Percentiles rank a stretch among this genome's conserved stretches.
These are phyloP conservation scores for Rhinichthys osculus DNA, from an alignment of 2,797 vertebrate species.

Conservation along the genomic window DNA sequence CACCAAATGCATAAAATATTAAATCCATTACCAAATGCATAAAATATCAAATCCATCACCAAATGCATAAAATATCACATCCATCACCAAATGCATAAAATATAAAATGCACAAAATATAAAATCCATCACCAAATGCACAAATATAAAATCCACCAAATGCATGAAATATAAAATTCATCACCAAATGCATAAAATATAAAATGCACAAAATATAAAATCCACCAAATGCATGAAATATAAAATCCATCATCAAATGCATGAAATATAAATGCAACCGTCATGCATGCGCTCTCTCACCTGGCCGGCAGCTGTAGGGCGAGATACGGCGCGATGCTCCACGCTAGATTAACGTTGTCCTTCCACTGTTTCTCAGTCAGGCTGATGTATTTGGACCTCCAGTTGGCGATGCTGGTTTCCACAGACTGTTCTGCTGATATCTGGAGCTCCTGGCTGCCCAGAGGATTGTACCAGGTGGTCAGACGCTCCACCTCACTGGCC, in stretches of 20 bases:
- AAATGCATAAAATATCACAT: not conserved
- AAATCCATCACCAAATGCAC: not conserved
- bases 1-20: no score
- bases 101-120: no score
- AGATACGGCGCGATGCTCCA: slow-evolving; percentile 95
- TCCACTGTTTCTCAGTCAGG: slow-evolving; percentile 96
- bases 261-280: not conserved
- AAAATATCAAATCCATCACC: not conserved
- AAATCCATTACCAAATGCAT: no score
- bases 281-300: slow-evolving; percentile 68
- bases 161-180: no score
- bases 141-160: no score
- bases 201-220: not conserved
- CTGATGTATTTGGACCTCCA: slow-evolving; percentile 96
- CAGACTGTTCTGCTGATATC: slow-evolving; percentile 86
- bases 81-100: no score
- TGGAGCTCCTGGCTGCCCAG: slow-evolving; percentile 91
- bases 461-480: slow-evolving; percentile 97
- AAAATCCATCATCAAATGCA: no score
- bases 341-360: slow-evolving; percentile 95
- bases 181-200: no score
- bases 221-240: no score
- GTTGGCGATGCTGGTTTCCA: slow-evolving; percentile 93
- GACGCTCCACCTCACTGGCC: slow-evolving; percentile 95
- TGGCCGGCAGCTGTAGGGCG: slow-evolving; percentile 90